A percentile compares a stretch with the other conserved stretches of the same genome.
Conservation (phyloP, 2,888 invertebrate species). For the Sisyra terminalis region DNA sequence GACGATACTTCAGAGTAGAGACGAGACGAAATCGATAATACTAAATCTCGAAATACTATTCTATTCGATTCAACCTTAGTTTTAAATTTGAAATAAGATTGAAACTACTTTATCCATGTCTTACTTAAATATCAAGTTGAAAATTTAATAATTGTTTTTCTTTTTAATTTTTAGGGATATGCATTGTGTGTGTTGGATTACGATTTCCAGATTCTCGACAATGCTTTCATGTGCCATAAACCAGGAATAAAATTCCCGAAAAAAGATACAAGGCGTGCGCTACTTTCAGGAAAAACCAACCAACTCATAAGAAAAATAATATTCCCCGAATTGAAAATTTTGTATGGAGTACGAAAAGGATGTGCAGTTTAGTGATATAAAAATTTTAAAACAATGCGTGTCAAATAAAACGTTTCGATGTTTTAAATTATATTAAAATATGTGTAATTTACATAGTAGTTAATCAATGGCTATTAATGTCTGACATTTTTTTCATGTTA, state of each 20-base stretch:
- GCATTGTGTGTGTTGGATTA: conserved; percentile 80
- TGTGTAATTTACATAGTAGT: conserved; percentile 1
- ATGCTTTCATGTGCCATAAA: conserved; percentile 83
- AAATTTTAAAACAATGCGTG: too few species aligned
- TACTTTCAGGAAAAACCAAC: conserved; percentile 60
- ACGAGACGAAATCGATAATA: too few species aligned
- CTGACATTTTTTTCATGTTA: too few species aligned
- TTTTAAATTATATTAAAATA: not conserved
- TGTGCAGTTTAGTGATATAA: conserved; percentile 50
- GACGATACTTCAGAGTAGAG: too few species aligned
- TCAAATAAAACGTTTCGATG: too few species aligned
- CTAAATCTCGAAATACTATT: too few species aligned
- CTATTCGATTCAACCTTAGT: too few species aligned
- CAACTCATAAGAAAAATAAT: conserved; percentile 62
- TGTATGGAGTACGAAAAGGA: conserved; percentile 65
- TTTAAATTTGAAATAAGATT: too few species aligned
- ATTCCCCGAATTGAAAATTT: conserved; percentile 67
- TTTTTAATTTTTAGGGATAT: conserved; percentile 73
- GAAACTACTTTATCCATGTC: too few species aligned
- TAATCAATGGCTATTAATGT: too few species aligned
- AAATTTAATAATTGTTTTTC: too few species aligned
- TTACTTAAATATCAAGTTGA: too few species aligned
- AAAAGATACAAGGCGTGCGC: conserved; percentile 60
- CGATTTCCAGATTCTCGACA: conserved; percentile 83
- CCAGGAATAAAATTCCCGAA: conserved; percentile 79